phyloP scores from a whole-genome alignment of 2,113 vertebrate genomes.

The Gallinago jamesoni region DNA sequence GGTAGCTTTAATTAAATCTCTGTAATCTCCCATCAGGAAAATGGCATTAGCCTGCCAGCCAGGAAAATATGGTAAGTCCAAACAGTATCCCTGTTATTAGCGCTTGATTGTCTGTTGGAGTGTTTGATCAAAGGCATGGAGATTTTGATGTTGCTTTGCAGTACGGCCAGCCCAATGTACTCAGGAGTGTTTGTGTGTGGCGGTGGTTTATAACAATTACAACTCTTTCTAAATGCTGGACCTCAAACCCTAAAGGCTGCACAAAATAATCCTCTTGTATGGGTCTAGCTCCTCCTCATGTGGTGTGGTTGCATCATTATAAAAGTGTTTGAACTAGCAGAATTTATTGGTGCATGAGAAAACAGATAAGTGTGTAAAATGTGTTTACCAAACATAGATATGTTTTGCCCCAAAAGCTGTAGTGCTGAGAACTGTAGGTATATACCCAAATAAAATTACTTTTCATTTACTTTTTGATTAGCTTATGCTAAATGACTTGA shows the following conservation, averaged over 20 bases:
- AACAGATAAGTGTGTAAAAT: not conserved
- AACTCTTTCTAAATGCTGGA: not conserved
- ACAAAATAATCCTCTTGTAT: not conserved
- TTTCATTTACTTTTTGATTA: not conserved
- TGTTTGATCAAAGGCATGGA: constrained; percentile 28
- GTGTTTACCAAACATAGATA: not conserved
- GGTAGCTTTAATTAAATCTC: constrained; percentile 57
- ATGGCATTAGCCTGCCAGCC: not conserved
- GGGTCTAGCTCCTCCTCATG: not conserved
- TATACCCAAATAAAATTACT: not conserved
- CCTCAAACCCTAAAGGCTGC: not conserved
- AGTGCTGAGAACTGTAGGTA: not conserved
- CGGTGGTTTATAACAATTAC: not conserved
- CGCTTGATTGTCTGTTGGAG: not conserved
- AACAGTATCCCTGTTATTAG: not conserved
- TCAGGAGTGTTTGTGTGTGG: not conserved
- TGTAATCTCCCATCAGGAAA: constrained; percentile 46
- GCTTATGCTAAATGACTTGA: not conserved
- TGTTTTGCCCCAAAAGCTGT: not conserved
- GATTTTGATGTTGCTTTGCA: not conserved
- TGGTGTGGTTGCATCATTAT: rapidly evolving
- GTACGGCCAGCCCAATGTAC: not conserved
- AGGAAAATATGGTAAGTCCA: constrained; percentile 22
- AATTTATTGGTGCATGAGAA: not conserved
- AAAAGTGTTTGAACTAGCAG: not conserved